These are phyloP conservation scores for Sinotaia quadrata DNA, from an alignment of 2,888 invertebrate genomes.

Conservation along the genomic window DNA sequence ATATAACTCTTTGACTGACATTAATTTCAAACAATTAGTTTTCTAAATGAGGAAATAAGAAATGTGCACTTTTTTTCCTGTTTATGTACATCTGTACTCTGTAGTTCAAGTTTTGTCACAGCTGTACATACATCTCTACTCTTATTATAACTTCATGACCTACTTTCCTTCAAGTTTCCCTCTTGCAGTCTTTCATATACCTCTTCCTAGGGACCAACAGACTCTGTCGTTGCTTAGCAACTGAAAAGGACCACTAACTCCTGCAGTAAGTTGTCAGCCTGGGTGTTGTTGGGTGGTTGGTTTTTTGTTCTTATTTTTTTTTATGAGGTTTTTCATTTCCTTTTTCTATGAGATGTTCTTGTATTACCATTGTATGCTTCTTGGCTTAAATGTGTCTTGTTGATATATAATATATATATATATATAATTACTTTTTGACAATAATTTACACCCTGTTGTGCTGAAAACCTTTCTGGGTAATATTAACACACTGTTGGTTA, in stretches of 20 bases:
- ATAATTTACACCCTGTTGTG: not conserved
- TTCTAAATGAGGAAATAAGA: too few species aligned
- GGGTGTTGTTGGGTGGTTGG: slow-evolving; percentile 23
- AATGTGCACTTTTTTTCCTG: too few species aligned
- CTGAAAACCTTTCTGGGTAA: not conserved
- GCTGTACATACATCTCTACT: too few species aligned
- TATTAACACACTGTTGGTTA: too few species aligned
- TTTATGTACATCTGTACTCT: too few species aligned
- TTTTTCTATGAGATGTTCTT: not conserved
- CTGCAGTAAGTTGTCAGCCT: slow-evolving; percentile 19
- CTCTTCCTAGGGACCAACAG: slow-evolving; percentile 1
- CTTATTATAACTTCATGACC: too few species aligned
- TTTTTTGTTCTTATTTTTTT: slow-evolving; percentile 6
- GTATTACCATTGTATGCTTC: slow-evolving; percentile 16
- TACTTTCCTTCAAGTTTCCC: too few species aligned
- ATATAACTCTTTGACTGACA: too few species aligned
- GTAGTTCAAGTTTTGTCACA: too few species aligned
- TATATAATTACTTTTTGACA: not conserved
- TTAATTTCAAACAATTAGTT: too few species aligned
- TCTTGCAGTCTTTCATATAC: not conserved
- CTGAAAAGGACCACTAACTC: slow-evolving; percentile 15
- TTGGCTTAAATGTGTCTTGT: not conserved
- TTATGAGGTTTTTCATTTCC: not conserved
- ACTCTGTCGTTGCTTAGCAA: slow-evolving; percentile 21
- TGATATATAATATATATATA: not conserved